These are phyloP conservation scores for Cotesia chilonis DNA, from an alignment of 1,140 invertebrate species.

Conservation along the genomic window DNA sequence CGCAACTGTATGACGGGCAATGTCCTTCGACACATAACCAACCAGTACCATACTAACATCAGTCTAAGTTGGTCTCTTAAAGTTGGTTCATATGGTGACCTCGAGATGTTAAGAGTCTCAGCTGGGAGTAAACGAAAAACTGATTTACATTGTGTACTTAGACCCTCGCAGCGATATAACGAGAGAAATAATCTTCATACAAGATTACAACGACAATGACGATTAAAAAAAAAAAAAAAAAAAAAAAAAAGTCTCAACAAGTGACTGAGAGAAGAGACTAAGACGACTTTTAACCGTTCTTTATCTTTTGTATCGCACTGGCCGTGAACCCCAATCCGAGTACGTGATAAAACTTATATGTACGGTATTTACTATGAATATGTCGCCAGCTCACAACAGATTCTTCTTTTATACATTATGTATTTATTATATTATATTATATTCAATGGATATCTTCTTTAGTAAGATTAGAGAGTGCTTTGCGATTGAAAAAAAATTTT, in stretches of 20 bases:
- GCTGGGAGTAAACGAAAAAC: conserved; percentile 14
- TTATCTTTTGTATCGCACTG: conserved; percentile 15
- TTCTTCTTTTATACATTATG: too few species aligned
- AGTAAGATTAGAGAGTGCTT: too few species aligned
- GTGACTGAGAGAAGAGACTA: not conserved
- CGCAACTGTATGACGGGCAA: conserved; percentile 16
- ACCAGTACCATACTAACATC: too few species aligned
- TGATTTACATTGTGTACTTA: conserved; percentile 17
- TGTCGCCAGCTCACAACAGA: not conserved
- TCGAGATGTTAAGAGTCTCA: conserved; percentile 12
- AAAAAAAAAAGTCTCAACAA: not conserved
- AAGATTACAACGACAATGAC: conserved; percentile 7
- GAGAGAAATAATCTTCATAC: conserved; percentile 9
- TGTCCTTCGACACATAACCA: conserved; percentile 5
- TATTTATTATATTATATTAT: too few species aligned
- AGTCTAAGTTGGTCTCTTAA: too few species aligned
- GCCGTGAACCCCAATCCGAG: not conserved
- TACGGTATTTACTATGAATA: conserved; percentile 13
- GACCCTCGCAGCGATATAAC: not conserved
- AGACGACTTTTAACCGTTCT: conserved; percentile 1
- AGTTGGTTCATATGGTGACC: conserved; percentile 9
- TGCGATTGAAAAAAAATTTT: too few species aligned
- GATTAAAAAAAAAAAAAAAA: not conserved
- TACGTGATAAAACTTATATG: conserved; percentile 8
- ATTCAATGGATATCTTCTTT: too few species aligned